These are phyloP conservation scores for Drosophila tani DNA, from an alignment of 1,140 invertebrate species.

Conservation along the genomic window DNA sequence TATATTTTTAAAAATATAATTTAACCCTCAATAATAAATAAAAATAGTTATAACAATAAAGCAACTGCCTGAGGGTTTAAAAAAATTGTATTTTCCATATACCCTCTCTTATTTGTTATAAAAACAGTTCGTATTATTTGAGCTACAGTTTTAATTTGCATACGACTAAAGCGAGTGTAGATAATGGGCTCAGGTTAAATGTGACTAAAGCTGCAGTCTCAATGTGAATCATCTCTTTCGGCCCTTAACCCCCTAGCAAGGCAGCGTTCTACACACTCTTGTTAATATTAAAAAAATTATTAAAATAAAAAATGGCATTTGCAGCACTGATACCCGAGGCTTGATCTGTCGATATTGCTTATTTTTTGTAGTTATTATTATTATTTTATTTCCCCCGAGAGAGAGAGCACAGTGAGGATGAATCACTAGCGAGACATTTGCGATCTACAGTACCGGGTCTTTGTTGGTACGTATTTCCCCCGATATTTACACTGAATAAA, in stretches of 20 bases:
- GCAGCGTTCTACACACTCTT: not conserved
- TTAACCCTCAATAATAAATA: not conserved
- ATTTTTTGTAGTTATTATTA: not conserved
- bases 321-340: not conserved
- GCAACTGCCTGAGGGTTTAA: not conserved
- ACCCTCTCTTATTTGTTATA: too few species aligned
- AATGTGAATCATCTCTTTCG: not conserved
- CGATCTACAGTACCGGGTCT: not conserved
- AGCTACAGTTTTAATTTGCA: slow-evolving; percentile 1
- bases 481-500: slow-evolving; percentile 14
- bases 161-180: not conserved
- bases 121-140: not conserved
- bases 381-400: not conserved
- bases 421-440: slow-evolving; percentile 7
- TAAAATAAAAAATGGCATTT: not conserved
- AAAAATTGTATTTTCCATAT: too few species aligned
- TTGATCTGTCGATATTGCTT: slow-evolving; percentile 5
- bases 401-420: slow-evolving; percentile 4
- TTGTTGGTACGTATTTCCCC: slow-evolving; percentile 5
- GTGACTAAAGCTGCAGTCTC: too few species aligned
- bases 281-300: slow-evolving; percentile 1
- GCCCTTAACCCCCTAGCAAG: not conserved
- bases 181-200: not conserved
- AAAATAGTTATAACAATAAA: not conserved
- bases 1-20: too few species aligned